Evolutionary conservation across 2,113 vertebrate species (phyloP).

Genomic region (Calypte anna): DNA sequence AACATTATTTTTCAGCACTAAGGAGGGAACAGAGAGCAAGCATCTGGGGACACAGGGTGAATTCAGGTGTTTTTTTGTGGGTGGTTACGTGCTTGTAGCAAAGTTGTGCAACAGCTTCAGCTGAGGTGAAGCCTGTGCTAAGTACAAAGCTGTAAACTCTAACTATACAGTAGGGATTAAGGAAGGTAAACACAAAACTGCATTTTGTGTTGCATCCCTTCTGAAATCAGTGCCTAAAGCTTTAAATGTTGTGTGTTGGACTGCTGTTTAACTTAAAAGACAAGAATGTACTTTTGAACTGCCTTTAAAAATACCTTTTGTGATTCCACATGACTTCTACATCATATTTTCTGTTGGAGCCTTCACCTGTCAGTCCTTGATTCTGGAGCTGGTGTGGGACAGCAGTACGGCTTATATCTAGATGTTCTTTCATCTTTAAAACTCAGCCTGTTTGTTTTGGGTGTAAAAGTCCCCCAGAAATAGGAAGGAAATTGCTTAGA

Average conservation of each 20-base stretch:
- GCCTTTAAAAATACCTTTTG: not conserved
- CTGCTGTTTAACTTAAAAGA: not conserved
- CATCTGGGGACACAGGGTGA: rapidly evolving
- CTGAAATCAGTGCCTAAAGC: not conserved
- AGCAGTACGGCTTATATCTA: not conserved
- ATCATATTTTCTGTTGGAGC: not conserved
- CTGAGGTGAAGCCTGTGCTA: not conserved
- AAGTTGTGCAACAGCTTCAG: not conserved
- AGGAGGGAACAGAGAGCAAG: not conserved
- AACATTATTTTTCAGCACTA: not conserved
- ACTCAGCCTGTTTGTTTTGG: not conserved
- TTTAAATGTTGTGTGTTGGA: not conserved
- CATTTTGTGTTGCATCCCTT: not conserved
- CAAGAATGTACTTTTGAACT: not conserved
- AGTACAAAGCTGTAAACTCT: not conserved
- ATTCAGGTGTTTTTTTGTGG: not conserved
- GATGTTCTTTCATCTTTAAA: not conserved
- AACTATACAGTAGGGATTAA: not conserved
- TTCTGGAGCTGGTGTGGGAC: not conserved
- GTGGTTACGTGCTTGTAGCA: not conserved
- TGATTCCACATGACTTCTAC: not conserved
- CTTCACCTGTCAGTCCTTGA: not conserved
- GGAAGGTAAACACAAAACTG: not conserved
- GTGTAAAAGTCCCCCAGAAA: not conserved
- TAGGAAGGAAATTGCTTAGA: not conserved